Base-by-base conservation (phyloP, 2,797 vertebrate species). In the Sebastes variabilis region DNA sequence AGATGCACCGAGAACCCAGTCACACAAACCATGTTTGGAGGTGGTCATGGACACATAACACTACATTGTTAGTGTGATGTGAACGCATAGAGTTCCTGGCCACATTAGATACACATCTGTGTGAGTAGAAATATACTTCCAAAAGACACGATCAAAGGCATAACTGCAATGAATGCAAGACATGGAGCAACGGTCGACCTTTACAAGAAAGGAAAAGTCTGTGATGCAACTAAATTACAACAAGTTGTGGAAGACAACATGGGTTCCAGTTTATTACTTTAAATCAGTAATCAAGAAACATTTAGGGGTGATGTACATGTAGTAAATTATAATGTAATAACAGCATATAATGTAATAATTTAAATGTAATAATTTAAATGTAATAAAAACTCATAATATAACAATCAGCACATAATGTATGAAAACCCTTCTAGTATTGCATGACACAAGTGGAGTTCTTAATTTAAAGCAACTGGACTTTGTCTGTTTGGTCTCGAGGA, bases 31-130 rank as follows among this genome's bases (percentile, higher is more conserved):
- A 62, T 62, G 68, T 59, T 59, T 72, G 24, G 52, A 71, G 38
- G 20, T 25, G 34, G 58, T 65, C 61, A 32, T 7, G 24, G 32
- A 69, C 75, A 56, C 59, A 70, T 58, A 61, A 30, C 24, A 56
- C 38, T 27, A 9, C 55, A 64, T 20, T 79, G 72, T 49, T 64
- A 34, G 62, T 24, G 66, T 24, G 24, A 74, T 46, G 46, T 27
- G 52, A 59, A 62, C 4, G 49, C 54, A 52, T 12, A 42, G 24
- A 66, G 54, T 46, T 83, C 58, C 75, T 60, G 73, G 66, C 62
- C 7, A 22, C 22, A 68, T 81, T 69, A 79, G 68, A 82, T 52
- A 79, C 61, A 67, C 10, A 58, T 73, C 73, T 27, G 74, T 59
- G 34, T 10, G 27, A 69, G 67, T 5, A 13, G 10, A 54, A 60